phyloP scores from a whole-genome alignment of 2,113 vertebrate species.

The Prietella phreatophila region DNA sequence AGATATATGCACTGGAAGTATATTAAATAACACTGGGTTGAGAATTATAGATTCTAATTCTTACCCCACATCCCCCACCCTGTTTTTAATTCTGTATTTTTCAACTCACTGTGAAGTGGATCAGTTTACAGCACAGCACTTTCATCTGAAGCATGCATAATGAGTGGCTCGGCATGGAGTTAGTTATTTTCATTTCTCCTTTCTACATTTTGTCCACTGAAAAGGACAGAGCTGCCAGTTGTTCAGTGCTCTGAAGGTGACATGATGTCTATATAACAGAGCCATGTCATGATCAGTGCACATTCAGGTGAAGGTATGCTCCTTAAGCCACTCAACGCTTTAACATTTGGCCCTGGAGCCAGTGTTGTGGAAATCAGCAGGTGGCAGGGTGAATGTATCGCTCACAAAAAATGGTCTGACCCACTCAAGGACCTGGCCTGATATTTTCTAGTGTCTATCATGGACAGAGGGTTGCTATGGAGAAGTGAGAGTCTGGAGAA shows the following conservation, averaged over 20 bases:
- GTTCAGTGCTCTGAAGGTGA: not conserved
- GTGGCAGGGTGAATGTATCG: not conserved
- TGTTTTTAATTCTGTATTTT: not conserved
- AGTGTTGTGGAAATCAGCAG: conserved; percentile 7
- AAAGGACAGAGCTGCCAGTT: not conserved
- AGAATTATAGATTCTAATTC: too few species aligned
- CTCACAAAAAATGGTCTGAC: not conserved
- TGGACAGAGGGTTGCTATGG: not conserved
- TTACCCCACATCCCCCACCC: not conserved
- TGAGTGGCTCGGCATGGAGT: not conserved
- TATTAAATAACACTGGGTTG: too few species aligned
- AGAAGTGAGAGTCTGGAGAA: conserved; percentile 1
- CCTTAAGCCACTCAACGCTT: not conserved
- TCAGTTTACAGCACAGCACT: not conserved
- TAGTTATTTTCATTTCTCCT: not conserved
- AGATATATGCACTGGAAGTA: too few species aligned
- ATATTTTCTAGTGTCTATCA: conserved; percentile 19
- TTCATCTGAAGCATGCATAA: not conserved
- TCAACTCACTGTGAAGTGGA: not conserved
- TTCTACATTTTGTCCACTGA: not conserved
- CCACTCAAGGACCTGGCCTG: not conserved
- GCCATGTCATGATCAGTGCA: not conserved
- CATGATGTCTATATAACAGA: not conserved
- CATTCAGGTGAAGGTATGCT: not conserved
- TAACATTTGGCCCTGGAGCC: not conserved